Evolutionary conservation across 2,797 vertebrate species (phyloP).

Genomic region (Helicolenus hilgendorfi): DNA sequence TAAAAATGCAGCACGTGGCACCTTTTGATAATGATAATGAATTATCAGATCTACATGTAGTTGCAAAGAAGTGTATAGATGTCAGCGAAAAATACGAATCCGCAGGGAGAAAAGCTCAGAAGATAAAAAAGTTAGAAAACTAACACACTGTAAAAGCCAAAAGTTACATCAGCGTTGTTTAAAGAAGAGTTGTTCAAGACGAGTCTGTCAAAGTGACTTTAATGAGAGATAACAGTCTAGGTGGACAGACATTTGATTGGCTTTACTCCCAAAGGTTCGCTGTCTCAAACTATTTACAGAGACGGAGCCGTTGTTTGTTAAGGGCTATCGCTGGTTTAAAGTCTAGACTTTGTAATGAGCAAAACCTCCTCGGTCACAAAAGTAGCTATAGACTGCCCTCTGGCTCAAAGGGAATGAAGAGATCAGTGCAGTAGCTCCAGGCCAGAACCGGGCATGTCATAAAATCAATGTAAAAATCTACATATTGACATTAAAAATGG

Average conservation of each 20-base stretch:
- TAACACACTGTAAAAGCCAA: not conserved
- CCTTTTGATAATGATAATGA: not conserved
- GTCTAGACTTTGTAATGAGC: constrained; percentile 52
- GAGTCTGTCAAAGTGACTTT: constrained; percentile 17
- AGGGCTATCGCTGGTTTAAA: not conserved
- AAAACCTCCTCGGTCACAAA: not conserved
- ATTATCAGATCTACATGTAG: not conserved
- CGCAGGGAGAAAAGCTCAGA: not conserved
- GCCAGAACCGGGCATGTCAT: not conserved
- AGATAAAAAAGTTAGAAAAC: not conserved
- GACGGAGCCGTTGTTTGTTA: constrained; percentile 16
- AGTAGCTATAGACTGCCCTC: not conserved
- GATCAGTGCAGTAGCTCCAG: constrained; percentile 23
- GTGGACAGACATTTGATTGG: constrained; percentile 3
- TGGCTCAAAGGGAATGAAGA: constrained; percentile 28
- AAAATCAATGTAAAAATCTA: constrained; percentile 31
- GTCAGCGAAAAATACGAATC: not conserved
- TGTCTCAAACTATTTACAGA: not conserved
- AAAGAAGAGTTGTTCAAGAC: not conserved
- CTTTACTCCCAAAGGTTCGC: not conserved
- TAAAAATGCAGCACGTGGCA: not conserved
- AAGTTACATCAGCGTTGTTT: not conserved
- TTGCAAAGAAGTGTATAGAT: not conserved
- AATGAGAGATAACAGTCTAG: not conserved
- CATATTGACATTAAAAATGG: constrained; percentile 10